These are phyloP conservation scores for Xanthia icteritia DNA, from an alignment of 2,888 invertebrate genomes.

Conservation along the genomic window DNA sequence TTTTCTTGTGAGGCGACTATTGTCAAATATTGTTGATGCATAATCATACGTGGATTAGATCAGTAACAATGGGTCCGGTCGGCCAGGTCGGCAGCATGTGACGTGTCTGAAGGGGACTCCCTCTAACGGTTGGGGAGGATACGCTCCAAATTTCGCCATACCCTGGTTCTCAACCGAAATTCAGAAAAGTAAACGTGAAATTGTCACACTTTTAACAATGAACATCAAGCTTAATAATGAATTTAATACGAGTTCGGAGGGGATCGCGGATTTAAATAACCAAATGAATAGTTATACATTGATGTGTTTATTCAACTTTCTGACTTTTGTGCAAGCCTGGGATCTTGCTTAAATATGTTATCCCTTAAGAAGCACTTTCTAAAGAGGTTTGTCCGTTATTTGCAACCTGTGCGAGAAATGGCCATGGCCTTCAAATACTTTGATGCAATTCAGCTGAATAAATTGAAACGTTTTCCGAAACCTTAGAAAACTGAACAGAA, in stretches of 20 bases:
- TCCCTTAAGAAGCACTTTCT: conserved; percentile 2
- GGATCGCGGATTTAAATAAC: conserved; percentile 54
- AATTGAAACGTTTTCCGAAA: neutral
- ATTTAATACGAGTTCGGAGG: conserved; percentile 58
- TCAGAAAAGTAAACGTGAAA: conserved; percentile 64
- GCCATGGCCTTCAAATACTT: neutral
- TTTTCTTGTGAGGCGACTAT: conserved; percentile 79
- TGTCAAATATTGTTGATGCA: conserved; percentile 81
- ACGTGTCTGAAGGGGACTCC: conserved; percentile 81
- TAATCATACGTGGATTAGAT: conserved; percentile 85
- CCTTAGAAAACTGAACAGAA: neutral
- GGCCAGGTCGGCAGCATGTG: conserved; percentile 82
- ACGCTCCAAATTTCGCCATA: conserved; percentile 69
- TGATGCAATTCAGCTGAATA: neutral
- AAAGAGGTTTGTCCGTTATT: neutral
- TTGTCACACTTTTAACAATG: conserved; percentile 68
- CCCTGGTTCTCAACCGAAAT: conserved; percentile 54
- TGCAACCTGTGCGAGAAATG: neutral
- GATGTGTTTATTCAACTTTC: conserved; percentile 47
- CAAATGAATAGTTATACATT: conserved; percentile 40
- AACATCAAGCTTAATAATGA: conserved; percentile 57
- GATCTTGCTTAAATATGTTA: conserved; percentile 29
- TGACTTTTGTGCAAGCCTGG: conserved; percentile 35
- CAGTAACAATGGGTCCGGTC: conserved; percentile 78
- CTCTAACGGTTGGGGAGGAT: conserved; percentile 74